Percentiles rank a stretch among this genome's conserved stretches.
phyloP scores from a whole-genome alignment of 2,888 invertebrate genomes.

The Scrobipalpa atriplicella region DNA sequence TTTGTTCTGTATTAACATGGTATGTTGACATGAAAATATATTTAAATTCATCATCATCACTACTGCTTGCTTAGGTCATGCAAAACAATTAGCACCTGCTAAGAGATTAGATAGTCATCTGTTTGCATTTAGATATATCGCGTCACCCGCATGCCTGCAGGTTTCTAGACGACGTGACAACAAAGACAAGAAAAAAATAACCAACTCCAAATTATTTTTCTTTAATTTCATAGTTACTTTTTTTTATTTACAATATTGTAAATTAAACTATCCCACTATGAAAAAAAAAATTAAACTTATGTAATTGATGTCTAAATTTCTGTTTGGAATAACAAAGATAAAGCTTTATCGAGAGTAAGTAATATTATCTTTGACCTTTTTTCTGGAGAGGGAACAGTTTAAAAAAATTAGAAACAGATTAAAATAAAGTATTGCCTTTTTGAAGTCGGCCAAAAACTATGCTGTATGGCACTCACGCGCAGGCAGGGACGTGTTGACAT shows the following conservation, averaged over 20 bases:
- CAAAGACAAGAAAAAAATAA: background rate
- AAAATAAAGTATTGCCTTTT: background rate
- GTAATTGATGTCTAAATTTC: no score
- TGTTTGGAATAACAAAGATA: no score
- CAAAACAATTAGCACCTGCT: background rate
- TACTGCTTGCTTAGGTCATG: background rate
- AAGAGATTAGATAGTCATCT: background rate
- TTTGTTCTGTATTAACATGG: no score
- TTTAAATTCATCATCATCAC: no score
- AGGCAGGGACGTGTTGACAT: conserved; percentile 21
- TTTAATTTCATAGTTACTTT: no score
- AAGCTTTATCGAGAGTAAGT: no score
- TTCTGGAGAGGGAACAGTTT: background rate
- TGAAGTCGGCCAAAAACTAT: background rate
- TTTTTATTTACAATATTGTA: no score
- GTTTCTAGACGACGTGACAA: background rate
- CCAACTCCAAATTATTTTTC: background rate
- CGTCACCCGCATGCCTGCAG: conserved; percentile 13
- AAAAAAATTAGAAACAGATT: background rate
- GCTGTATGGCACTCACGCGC: conserved; percentile 16
- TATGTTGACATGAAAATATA: no score
- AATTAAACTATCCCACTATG: no score
- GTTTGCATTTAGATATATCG: conserved; percentile 18
- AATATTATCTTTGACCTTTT: background rate
- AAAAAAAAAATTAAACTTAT: no score